Conservation (phyloP, 2,113 vertebrate species). For the Tiliqua scincoides region DNA sequence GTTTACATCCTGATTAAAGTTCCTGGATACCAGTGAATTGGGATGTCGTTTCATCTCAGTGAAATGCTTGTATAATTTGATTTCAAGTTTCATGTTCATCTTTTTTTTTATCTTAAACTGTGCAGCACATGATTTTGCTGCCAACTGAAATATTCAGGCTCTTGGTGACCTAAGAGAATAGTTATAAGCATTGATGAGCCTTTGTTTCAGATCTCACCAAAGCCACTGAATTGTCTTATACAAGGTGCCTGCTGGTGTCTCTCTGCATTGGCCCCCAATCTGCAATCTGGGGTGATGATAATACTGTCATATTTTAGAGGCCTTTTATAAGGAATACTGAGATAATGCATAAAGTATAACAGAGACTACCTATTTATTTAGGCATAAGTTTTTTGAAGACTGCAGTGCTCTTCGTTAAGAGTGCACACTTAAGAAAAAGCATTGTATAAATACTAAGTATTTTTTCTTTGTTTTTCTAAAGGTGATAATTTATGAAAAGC, state of each 20-base stretch:
- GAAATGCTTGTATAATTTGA: background rate
- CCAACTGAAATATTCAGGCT: background rate
- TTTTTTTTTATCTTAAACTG: background rate
- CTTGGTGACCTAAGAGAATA: background rate
- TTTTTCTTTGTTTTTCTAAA: constrained; percentile 59
- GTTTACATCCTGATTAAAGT: background rate
- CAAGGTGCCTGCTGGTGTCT: background rate
- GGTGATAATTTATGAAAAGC: constrained; percentile 90
- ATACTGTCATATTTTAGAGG: background rate
- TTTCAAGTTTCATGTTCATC: background rate
- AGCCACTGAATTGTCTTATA: background rate
- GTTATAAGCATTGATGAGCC: background rate
- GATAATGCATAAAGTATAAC: background rate
- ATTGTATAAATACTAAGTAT: background rate
- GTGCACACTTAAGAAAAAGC: background rate
- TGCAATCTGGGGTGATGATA: background rate
- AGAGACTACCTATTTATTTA: no score
- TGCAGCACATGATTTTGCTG: background rate
- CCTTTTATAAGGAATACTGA: background rate
- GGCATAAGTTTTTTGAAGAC: no score
- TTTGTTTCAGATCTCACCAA: background rate
- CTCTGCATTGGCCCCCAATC: background rate
- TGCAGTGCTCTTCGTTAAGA: no score
- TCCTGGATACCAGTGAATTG: no score
- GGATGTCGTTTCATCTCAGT: background rate